phyloP scores from a whole-genome alignment of 2,797 vertebrate genomes.

The Glossophaga mutica region DNA sequence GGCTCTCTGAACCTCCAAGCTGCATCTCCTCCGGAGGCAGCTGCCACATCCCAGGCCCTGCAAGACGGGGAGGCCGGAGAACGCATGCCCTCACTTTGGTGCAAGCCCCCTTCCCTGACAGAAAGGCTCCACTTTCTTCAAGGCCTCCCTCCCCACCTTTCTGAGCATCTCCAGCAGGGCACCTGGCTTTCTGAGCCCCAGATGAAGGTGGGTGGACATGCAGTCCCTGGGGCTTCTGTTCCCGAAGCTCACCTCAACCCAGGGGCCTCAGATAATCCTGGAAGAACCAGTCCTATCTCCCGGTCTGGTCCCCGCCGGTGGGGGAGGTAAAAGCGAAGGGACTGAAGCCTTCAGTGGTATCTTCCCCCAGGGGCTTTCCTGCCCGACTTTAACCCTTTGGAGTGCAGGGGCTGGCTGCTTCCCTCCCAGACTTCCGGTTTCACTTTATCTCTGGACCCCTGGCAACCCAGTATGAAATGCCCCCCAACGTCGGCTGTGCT shows the following conservation, averaged over 20 bases:
- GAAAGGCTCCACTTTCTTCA: conserved; percentile 1
- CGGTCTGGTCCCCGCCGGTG: not conserved
- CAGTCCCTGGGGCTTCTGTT: not conserved
- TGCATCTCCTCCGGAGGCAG: not conserved
- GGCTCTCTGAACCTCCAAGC: not conserved
- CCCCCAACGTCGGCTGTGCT: not conserved
- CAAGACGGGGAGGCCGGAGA: not conserved
- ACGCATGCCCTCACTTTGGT: not conserved
- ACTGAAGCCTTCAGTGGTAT: conserved; percentile 12
- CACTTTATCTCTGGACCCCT: not conserved
- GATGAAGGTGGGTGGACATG: not conserved
- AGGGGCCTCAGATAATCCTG: conserved; percentile 26
- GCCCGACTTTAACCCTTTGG: conserved; percentile 73
- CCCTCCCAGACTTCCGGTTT: not conserved
- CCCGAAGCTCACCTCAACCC: conserved; percentile 38
- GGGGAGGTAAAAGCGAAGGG: conserved; percentile 55
- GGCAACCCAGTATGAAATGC: not conserved
- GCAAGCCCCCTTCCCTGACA: not conserved
- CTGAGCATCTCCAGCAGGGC: not conserved
- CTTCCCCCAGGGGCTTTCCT: conserved; percentile 59
- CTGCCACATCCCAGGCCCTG: not conserved
- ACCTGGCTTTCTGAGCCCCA: not conserved
- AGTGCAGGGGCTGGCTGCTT: not conserved
- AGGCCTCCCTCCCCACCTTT: conserved; percentile 27
- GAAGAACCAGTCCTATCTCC: conserved; percentile 29